These are phyloP conservation scores for Nomada ferruginata DNA, from an alignment of 2,888 invertebrate species.

Conservation along the genomic window DNA sequence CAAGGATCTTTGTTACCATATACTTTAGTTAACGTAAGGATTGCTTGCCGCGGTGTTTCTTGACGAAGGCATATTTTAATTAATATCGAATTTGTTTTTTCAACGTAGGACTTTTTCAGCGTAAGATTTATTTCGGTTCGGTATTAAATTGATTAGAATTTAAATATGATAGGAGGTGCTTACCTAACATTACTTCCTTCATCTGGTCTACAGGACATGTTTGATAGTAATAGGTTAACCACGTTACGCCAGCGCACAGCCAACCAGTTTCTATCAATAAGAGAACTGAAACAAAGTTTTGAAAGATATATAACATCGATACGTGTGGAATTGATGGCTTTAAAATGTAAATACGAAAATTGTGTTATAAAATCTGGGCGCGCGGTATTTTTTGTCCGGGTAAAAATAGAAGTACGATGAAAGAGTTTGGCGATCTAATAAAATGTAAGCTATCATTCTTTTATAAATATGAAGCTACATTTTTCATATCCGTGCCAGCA, in stretches of 20 bases:
- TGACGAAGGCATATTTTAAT: neutral
- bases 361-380: neutral
- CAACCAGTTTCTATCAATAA: constrained; percentile 90
- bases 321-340: neutral
- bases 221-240: constrained; percentile 89
- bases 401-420: neutral
- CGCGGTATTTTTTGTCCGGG: neutral
- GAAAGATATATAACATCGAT: neutral
- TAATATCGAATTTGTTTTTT: neutral
- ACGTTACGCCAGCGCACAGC: constrained; percentile 90
- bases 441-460: neutral
- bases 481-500: neutral
- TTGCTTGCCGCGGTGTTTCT: neutral
- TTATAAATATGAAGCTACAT: neutral
- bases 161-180: constrained; percentile 68
- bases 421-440: neutral
- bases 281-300: constrained; percentile 86
- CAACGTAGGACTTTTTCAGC: neutral
- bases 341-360: neutral
- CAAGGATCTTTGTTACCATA: neutral
- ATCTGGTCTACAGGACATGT: constrained; percentile 88
- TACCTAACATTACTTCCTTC: constrained; percentile 91
- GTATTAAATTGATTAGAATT: neutral
- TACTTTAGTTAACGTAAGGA: neutral
- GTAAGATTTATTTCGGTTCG: neutral